Conservation (phyloP, 2,113 vertebrate species). For the Syngnathus typhle region DNA sequence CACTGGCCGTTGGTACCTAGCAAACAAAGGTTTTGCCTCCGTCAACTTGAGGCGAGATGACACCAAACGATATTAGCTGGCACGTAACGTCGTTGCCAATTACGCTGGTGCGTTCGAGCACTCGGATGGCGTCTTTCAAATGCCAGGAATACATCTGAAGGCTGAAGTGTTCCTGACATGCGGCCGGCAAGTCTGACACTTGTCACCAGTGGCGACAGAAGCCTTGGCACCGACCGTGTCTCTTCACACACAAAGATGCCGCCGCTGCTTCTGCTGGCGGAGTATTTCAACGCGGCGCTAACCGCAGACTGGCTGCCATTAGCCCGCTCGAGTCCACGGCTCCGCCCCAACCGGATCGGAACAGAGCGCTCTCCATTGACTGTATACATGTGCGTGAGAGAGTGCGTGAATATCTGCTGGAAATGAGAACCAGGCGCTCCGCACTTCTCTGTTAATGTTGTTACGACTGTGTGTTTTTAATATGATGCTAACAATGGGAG, state of each 20-base stretch:
- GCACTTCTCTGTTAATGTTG: conserved; percentile 57
- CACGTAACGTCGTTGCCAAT: conserved; percentile 14
- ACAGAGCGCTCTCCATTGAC: conserved; percentile 43
- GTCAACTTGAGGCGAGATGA: conserved; percentile 17
- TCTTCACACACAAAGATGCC: conserved; percentile 55
- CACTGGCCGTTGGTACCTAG: conserved; percentile 93
- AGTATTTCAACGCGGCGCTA: conserved; percentile 55
- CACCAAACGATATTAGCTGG: conserved; percentile 17
- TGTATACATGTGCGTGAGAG: conserved; percentile 20
- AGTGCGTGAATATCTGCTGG: conserved; percentile 33
- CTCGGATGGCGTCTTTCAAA: conserved; percentile 23
- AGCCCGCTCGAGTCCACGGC: conserved; percentile 60
- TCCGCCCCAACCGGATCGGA: conserved; percentile 50
- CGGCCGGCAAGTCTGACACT: conserved; percentile 60
- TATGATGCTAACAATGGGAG: conserved; percentile 65
- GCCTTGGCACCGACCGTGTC: conserved; percentile 52
- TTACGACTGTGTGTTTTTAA: conserved; percentile 68
- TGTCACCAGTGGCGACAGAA: conserved; percentile 64
- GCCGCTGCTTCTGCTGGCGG: conserved; percentile 27
- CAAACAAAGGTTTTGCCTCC: not conserved
- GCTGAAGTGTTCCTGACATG: conserved; percentile 60
- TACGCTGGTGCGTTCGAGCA: conserved; percentile 8
- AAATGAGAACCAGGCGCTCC: conserved; percentile 72
- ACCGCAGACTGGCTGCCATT: conserved; percentile 68
- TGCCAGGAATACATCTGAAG: conserved; percentile 32